Percentiles rank a stretch among this genome's conserved stretches.
phyloP scores from a whole-genome alignment of 2,113 vertebrate genomes.

The Melanocharis versteri region DNA sequence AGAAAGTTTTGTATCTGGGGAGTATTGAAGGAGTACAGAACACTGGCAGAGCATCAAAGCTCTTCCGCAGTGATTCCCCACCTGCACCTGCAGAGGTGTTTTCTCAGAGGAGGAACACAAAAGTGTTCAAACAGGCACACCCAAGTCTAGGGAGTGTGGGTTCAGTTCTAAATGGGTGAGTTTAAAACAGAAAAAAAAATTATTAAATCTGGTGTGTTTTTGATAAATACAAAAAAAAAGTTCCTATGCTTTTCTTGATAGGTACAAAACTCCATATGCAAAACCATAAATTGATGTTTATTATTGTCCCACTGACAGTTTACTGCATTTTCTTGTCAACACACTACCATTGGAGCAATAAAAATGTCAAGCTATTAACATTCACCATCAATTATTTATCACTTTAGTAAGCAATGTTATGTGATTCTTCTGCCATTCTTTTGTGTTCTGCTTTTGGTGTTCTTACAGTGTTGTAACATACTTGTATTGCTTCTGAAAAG shows the following conservation, averaged over 20 bases:
- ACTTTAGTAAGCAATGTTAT: conserved; percentile 40
- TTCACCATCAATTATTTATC: conserved; percentile 25
- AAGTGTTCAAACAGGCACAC: not conserved
- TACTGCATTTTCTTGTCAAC: conserved; percentile 22
- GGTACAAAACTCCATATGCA: conserved; percentile 2
- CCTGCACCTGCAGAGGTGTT: not conserved
- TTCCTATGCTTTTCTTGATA: not conserved
- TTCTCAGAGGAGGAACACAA: not conserved
- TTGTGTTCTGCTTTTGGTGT: conserved; percentile 29
- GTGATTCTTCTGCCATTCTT: conserved; percentile 35
- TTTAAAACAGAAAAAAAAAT: not conserved
- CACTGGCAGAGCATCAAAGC: not conserved
- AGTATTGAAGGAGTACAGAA: not conserved
- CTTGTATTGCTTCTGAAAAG: conserved; percentile 52
- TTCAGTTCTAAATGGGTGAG: not conserved
- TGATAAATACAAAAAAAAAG: not conserved
- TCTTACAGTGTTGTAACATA: conserved; percentile 26
- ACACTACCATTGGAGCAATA: conserved; percentile 64
- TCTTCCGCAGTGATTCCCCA: not conserved
- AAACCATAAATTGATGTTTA: not conserved
- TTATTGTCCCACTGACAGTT: not conserved
- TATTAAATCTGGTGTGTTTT: not conserved
- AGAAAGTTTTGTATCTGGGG: not conserved
- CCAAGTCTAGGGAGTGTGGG: not conserved
- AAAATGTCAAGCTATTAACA: conserved; percentile 30